Conservation (phyloP, 2,888 invertebrate genomes). For the Dryadula phaetusa region DNA sequence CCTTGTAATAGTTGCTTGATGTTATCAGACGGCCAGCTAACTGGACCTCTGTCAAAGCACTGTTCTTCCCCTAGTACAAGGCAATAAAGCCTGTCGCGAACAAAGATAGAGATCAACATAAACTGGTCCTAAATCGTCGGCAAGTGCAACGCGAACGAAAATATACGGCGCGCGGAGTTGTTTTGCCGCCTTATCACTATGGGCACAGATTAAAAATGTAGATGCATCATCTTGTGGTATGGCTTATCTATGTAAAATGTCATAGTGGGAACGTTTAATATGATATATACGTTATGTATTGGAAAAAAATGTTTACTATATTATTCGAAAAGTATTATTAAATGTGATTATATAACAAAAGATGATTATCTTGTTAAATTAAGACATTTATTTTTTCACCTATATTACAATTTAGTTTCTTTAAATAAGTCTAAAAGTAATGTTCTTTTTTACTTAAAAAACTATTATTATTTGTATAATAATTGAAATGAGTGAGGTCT, state of each 20-base stretch:
- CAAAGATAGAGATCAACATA: constrained; percentile 64
- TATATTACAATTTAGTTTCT: background rate
- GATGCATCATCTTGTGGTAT: background rate
- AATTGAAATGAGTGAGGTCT: constrained; percentile 38
- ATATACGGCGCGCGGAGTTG: constrained; percentile 82
- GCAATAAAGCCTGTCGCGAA: constrained; percentile 53
- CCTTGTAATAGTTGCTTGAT: constrained; percentile 84
- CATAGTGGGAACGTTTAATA: background rate
- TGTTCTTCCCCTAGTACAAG: constrained; percentile 50
- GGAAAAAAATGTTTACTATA: background rate
- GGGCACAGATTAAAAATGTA: constrained; percentile 59
- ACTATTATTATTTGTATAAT: constrained; percentile 11
- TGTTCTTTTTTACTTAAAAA: background rate
- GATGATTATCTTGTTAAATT: background rate
- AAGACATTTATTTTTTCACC: background rate
- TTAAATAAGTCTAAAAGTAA: background rate
- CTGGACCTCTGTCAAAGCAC: constrained; percentile 60
- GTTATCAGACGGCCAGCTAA: constrained; percentile 74
- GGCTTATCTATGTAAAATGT: background rate
- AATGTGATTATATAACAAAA: too few relatives aligned
- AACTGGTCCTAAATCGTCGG: constrained; percentile 72
- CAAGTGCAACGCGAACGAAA: constrained; percentile 84
- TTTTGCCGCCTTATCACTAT: constrained; percentile 83
- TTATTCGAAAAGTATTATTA: background rate
- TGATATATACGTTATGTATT: background rate